These are phyloP conservation scores for Charaxes varanes DNA, from an alignment of 1,140 invertebrate genomes.

Conservation along the genomic window DNA sequence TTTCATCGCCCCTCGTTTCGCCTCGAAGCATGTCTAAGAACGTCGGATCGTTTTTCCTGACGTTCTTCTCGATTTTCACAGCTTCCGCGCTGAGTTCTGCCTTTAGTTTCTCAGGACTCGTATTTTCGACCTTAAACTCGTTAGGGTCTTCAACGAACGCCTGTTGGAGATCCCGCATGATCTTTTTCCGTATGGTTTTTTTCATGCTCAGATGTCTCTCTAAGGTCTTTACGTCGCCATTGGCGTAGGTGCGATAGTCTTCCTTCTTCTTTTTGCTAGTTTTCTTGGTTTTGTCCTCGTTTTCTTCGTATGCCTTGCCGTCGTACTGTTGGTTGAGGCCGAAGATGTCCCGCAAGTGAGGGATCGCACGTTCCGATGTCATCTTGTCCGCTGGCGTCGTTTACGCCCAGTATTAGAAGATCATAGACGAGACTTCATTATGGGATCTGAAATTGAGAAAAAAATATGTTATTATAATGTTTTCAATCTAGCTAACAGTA, in stretches of 20 bases:
- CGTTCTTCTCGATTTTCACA: constrained; percentile 79
- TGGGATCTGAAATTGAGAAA: constrained; percentile 54
- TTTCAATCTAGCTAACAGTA: too few relatives aligned
- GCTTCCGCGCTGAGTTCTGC: constrained; percentile 80
- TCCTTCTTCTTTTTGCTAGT: constrained; percentile 77
- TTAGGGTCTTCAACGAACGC: constrained; percentile 85
- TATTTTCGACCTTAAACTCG: constrained; percentile 81
- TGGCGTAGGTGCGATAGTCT: constrained; percentile 77
- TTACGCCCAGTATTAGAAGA: constrained; percentile 33
- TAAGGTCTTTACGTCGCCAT: constrained; percentile 83
- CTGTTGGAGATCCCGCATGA: constrained; percentile 86
- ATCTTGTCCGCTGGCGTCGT: constrained; percentile 41
- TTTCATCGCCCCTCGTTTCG: constrained; percentile 70
- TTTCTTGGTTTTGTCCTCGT: constrained; percentile 75
- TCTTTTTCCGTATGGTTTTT: constrained; percentile 89
- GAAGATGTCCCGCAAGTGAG: constrained; percentile 81
- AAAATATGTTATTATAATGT: constrained; percentile 10
- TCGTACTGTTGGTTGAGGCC: constrained; percentile 73
- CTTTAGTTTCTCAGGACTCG: constrained; percentile 79
- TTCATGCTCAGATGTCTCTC: constrained; percentile 90
- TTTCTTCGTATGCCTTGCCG: constrained; percentile 47
- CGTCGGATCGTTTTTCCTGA: constrained; percentile 77
- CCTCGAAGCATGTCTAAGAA: constrained; percentile 82
- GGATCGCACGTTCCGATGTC: constrained; percentile 79
- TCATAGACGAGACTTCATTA: constrained; percentile 62